Evolutionary conservation across 1,140 invertebrate species (phyloP), one percentile per base, ranked within the genome.

Genomic region (Metaphire vulgaris): DNA sequence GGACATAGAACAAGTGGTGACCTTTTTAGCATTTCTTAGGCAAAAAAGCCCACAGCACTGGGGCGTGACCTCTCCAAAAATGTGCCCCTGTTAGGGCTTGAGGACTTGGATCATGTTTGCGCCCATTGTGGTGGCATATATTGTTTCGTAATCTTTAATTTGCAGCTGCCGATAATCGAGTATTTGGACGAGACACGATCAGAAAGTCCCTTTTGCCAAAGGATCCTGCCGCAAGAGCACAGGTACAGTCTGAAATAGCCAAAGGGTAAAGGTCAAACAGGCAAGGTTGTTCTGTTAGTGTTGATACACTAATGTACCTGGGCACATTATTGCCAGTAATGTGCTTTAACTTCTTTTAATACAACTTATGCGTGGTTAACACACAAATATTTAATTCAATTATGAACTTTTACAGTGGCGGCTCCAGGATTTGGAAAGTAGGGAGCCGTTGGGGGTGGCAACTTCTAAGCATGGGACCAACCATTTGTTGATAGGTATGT

Each of bases 101-200:
- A n/a, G n/a, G n/a, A n/a, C n/a, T n/a, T n/a, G n/a, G n/a, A n/a
- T n/a, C n/a, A n/a, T n/a, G n/a, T n/a, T n/a, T n/a, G n/a, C n/a
- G n/a, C n/a, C n/a, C n/a, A n/a, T n/a, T n/a, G n/a, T n/a, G n/a
- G n/a, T n/a, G n/a, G n/a, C n/a, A n/a, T n/a, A n/a, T n/a, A n/a
- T n/a, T n/a, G n/a, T n/a, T n/a, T n/a, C n/a, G n/a, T n/a, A n/a
- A n/a, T n/a, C n/a, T n/a, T n/a, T n/a, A n/a, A n/a, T n/a, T n/a
- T n/a, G n/a, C 80, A 90, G 83, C 84, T 96, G 65, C 93, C 92
- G 81, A 97, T 98, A 77, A 90, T 97, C 89, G 92, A 96, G 86
- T 97, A 96, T 86, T 87, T 97, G 82, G 95, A 97, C 87, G 95
- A 97, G 86, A 93, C 91, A 1, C 89, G 92, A 83, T 93, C 93